Evolutionary conservation across 2,888 invertebrate species (phyloP).

Genomic region (Trypoxylon attenuatum): DNA sequence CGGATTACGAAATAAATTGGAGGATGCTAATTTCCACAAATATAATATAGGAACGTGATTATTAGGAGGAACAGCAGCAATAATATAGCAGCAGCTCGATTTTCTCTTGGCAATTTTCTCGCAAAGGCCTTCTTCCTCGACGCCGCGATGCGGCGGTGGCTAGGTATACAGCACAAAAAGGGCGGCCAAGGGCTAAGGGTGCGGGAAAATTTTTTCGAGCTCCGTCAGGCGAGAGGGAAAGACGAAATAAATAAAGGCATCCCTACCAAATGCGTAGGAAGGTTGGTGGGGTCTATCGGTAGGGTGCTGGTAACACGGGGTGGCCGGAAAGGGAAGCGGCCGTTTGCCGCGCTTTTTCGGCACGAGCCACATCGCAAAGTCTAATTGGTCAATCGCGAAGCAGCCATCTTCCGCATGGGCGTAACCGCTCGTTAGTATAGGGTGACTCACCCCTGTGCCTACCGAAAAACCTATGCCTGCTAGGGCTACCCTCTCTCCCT

Average conservation of each 20-base stretch:
- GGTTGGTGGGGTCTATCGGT: too few relatives aligned
- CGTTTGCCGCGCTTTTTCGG: constrained; percentile 65
- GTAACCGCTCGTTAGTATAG: constrained; percentile 63
- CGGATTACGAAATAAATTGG: too few relatives aligned
- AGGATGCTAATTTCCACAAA: too few relatives aligned
- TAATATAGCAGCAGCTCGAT: too few relatives aligned
- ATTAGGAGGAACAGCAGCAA: too few relatives aligned
- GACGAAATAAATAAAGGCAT: constrained; percentile 55
- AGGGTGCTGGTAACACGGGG: constrained; percentile 31
- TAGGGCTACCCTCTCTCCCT: constrained; percentile 40
- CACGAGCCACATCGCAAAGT: constrained; percentile 53
- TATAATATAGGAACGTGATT: too few relatives aligned
- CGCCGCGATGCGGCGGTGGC: background rate
- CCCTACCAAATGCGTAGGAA: too few relatives aligned
- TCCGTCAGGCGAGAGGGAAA: constrained; percentile 21
- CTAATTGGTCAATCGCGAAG: constrained; percentile 65
- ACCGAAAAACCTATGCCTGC: constrained; percentile 50
- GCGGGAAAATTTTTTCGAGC: constrained; percentile 30
- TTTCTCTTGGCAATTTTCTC: too few relatives aligned
- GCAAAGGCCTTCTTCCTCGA: too few relatives aligned
- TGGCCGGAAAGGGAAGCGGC: constrained; percentile 26
- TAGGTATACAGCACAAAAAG: constrained; percentile 30
- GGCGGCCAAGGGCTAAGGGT: constrained; percentile 6
- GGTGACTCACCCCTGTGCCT: constrained; percentile 70
- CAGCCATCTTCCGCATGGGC: constrained; percentile 70